A percentile compares a stretch with the other conserved stretches of the same genome.
phyloP scores from a whole-genome alignment of 2,113 vertebrate genomes.

The Atlantisia rogersi region DNA sequence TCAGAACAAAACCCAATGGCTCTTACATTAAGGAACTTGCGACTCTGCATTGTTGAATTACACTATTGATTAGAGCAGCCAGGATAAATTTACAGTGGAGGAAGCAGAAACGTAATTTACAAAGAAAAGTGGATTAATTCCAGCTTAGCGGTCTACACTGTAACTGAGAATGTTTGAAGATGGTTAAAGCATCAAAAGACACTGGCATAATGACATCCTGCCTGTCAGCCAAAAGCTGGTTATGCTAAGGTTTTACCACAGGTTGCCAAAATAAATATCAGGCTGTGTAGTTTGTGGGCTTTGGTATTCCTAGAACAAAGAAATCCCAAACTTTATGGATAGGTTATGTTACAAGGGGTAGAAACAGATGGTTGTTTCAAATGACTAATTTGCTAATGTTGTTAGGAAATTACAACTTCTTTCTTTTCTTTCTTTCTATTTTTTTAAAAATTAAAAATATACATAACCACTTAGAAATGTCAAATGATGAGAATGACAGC shows the following conservation, averaged over 20 bases:
- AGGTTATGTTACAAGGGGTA: neutral
- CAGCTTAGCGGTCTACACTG: neutral
- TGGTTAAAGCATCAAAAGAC: slow-evolving; percentile 22
- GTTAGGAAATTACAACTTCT: neutral
- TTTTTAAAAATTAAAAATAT: neutral
- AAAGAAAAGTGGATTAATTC: slow-evolving; percentile 29
- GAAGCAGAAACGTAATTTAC: slow-evolving; percentile 1
- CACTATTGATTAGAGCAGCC: neutral
- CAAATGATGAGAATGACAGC: neutral
- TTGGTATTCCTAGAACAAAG: neutral
- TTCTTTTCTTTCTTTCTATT: neutral
- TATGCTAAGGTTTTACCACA: neutral
- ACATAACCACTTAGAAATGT: neutral
- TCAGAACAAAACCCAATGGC: neutral
- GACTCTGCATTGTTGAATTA: slow-evolving; percentile 21
- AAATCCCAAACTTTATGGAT: neutral
- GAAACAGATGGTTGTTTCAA: neutral
- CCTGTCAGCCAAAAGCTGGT: neutral
- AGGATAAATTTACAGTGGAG: slow-evolving; percentile 27
- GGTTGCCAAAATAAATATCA: slow-evolving; percentile 41
- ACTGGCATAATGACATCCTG: slow-evolving; percentile 35
- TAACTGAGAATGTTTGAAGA: slow-evolving; percentile 26
- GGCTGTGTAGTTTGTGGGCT: neutral
- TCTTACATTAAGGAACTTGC: neutral
- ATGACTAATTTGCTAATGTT: neutral